These are phyloP conservation scores for Himalopsyche anomala DNA, from an alignment of 2,888 invertebrate genomes.

Conservation along the genomic window DNA sequence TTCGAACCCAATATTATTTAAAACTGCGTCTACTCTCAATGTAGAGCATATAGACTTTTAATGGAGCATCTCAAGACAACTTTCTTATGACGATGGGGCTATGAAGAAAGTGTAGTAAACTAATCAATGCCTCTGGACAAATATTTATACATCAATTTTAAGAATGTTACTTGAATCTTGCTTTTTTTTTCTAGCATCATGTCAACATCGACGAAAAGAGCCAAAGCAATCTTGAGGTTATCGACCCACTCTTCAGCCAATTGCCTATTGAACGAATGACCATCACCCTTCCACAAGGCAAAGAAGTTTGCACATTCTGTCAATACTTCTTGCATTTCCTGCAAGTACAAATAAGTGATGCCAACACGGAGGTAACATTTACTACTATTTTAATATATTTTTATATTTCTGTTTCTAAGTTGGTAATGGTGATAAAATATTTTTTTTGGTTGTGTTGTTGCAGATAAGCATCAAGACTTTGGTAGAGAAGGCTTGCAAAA, in stretches of 20 bases:
- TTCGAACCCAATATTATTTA: neutral
- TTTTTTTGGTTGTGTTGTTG: constrained; percentile 59
- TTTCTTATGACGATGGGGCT: neutral
- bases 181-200: constrained; percentile 34
- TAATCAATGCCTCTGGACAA: no score
- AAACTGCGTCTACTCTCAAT: neutral
- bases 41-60: no score
- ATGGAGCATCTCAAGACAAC: neutral
- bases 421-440: neutral
- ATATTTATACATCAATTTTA: no score
- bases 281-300: constrained; percentile 68
- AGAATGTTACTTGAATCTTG: no score
- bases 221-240: constrained; percentile 56
- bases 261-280: constrained; percentile 76
- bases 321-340: constrained; percentile 89
- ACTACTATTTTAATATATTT: constrained; percentile 47
- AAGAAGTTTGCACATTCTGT: constrained; percentile 85
- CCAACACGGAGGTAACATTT: constrained; percentile 79
- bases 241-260: constrained; percentile 70
- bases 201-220: constrained; percentile 65
- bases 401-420: neutral
- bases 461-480: constrained; percentile 83
- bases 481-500: constrained; percentile 83
- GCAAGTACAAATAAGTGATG: constrained; percentile 84
- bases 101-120: no score